These are phyloP conservation scores for Plecturocebus donacophilus DNA, from an alignment of 2,113 vertebrate genomes.

Conservation along the genomic window DNA sequence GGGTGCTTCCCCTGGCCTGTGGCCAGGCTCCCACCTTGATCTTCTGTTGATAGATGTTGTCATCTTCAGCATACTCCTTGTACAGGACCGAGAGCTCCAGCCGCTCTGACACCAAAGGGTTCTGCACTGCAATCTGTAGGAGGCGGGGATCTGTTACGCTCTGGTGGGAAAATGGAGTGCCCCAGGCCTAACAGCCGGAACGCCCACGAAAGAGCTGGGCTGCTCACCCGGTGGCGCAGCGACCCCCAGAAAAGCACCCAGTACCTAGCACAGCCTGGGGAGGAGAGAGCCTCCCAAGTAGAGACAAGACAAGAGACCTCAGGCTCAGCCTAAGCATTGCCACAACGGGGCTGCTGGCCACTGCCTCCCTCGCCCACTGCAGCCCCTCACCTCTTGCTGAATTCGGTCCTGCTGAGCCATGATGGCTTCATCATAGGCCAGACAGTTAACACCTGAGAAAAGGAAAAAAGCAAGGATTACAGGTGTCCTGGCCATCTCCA, in stretches of 20 bases:
- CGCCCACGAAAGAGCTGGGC: not conserved
- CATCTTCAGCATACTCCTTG: slow-evolving; percentile 92
- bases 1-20: not conserved
- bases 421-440: slow-evolving; percentile 95
- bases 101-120: slow-evolving; percentile 93
- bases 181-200: not conserved
- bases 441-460: slow-evolving; percentile 91
- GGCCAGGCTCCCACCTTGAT: slow-evolving; percentile 88
- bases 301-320: not conserved
- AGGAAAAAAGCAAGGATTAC: not conserved
- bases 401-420: slow-evolving; percentile 96
- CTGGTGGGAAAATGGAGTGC: not conserved
- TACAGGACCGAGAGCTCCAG: slow-evolving; percentile 92
- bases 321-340: not conserved
- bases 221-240: not conserved
- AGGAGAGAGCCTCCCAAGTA: not conserved
- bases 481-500: not conserved
- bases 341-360: not conserved
- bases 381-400: slow-evolving; percentile 92
- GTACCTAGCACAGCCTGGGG: not conserved
- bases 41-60: slow-evolving; percentile 95
- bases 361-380: not conserved
- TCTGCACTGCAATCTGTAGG: slow-evolving; percentile 92
- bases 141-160: not conserved
- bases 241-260: not conserved